Percentiles rank a stretch among this genome's conserved stretches.
phyloP scores from a whole-genome alignment of 2,888 invertebrate genomes.

The Drosophila acutilabella region DNA sequence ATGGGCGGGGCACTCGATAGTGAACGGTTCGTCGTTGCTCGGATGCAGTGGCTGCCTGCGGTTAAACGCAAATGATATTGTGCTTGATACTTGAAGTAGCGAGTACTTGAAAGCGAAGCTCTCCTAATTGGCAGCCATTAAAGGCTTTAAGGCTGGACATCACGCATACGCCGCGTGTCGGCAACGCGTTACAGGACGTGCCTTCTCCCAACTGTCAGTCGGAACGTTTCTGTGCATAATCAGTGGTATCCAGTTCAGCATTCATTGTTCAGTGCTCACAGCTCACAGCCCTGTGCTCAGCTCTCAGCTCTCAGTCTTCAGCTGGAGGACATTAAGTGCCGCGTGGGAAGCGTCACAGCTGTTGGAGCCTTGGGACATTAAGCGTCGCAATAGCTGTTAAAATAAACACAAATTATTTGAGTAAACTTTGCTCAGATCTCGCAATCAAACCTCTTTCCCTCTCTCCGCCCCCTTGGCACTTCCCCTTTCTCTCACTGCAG shows the following conservation, averaged over 20 bases:
- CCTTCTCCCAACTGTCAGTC: constrained; percentile 15
- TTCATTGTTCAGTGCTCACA: neutral
- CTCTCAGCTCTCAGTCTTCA: constrained; percentile 13
- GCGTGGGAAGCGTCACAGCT: constrained; percentile 71
- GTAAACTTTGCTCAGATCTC: constrained; percentile 73
- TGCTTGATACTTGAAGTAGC: constrained; percentile 38
- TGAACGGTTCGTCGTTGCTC: constrained; percentile 35
- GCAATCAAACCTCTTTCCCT: constrained; percentile 14
- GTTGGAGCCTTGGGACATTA: constrained; percentile 44
- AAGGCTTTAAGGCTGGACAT: constrained; percentile 66
- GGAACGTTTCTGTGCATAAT: constrained; percentile 76
- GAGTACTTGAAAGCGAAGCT: constrained; percentile 25
- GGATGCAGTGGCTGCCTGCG: constrained; percentile 60
- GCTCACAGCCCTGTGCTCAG: constrained; percentile 6
- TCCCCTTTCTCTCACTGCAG: neutral
- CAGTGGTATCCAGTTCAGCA: constrained; percentile 49
- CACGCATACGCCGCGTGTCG: constrained; percentile 61
- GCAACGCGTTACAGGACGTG: constrained; percentile 42
- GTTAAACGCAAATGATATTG: constrained; percentile 69
- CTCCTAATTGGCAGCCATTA: constrained; percentile 67
- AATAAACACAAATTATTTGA: constrained; percentile 80
- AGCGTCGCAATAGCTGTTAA: constrained; percentile 72
- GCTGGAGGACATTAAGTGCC: constrained; percentile 66
- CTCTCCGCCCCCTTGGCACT: neutral
- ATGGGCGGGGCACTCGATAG: neutral